Evolutionary conservation across 1,140 invertebrate genomes (phyloP).

Genomic region (Temnothorax curvispinosus): DNA sequence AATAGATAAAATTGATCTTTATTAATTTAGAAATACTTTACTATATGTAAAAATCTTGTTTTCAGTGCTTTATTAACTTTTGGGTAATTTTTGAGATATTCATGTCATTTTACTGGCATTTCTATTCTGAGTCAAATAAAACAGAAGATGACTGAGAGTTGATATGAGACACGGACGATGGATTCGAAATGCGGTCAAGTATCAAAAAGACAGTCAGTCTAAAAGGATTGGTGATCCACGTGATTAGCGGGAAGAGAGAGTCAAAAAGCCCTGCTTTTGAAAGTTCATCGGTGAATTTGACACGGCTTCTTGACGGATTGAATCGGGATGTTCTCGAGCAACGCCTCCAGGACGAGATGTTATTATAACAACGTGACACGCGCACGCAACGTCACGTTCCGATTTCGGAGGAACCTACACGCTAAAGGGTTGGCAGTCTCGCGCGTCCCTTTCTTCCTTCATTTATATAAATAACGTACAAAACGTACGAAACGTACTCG

Average conservation of each 20-base stretch:
- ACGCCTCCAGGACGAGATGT: conserved; percentile 29
- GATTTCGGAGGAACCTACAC: neutral
- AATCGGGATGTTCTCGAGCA: neutral
- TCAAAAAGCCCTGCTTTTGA: neutral
- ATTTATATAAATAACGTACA: neutral
- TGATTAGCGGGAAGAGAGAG: conserved; percentile 18
- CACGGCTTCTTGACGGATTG: conserved; percentile 7
- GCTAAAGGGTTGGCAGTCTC: neutral
- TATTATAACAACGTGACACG: conserved; percentile 75
- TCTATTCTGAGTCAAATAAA: neutral
- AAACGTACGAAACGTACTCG: conserved; percentile 1
- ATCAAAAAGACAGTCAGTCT: neutral
- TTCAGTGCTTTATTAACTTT: neutral
- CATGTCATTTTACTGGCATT: neutral
- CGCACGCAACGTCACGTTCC: conserved; percentile 58
- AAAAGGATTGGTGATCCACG: neutral
- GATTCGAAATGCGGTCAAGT: neutral
- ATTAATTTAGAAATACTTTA: neutral
- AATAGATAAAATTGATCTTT: no score
- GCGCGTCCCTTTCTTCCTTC: neutral
- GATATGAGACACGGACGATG: neutral
- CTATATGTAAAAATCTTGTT: neutral
- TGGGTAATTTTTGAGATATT: neutral
- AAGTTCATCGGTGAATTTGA: neutral
- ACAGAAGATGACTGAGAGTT: neutral